Evolutionary conservation across 2,797 vertebrate genomes (phyloP).

Genomic region (Monodelphis domestica): DNA sequence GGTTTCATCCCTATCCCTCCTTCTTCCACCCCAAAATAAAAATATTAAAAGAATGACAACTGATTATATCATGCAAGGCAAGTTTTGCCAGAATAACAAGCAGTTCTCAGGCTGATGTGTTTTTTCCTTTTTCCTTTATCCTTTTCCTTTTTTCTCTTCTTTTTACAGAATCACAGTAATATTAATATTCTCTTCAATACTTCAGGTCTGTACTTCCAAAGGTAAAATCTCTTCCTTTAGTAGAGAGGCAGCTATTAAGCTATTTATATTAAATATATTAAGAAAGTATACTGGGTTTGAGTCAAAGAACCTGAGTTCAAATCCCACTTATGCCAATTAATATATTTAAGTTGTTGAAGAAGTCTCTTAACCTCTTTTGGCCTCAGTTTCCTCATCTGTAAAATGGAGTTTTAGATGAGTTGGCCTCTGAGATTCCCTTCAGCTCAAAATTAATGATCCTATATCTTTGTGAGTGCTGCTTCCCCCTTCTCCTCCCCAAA

Average conservation of each 20-base stretch:
- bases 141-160: not conserved
- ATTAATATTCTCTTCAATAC: not conserved
- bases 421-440: not conserved
- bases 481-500: not conserved
- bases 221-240: not conserved
- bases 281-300: not conserved
- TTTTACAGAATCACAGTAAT: not conserved
- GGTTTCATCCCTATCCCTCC: not conserved
- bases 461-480: not conserved
- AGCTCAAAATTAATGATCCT: not conserved
- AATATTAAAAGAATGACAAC: not conserved
- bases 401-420: not conserved
- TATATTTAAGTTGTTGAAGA: not conserved
- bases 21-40: not conserved
- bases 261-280: not conserved
- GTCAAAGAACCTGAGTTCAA: not conserved
- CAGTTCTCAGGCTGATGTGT: not conserved
- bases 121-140: not conserved
- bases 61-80: not conserved
- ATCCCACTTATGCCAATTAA: not conserved
- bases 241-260: too few species aligned
- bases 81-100: not conserved
- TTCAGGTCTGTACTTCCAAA: not conserved
- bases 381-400: not conserved
- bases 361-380: not conserved